Evolutionary conservation across 1,140 invertebrate species (phyloP), one percentile per base, ranked within the genome.

Genomic region (Oncopeltus fasciatus): DNA sequence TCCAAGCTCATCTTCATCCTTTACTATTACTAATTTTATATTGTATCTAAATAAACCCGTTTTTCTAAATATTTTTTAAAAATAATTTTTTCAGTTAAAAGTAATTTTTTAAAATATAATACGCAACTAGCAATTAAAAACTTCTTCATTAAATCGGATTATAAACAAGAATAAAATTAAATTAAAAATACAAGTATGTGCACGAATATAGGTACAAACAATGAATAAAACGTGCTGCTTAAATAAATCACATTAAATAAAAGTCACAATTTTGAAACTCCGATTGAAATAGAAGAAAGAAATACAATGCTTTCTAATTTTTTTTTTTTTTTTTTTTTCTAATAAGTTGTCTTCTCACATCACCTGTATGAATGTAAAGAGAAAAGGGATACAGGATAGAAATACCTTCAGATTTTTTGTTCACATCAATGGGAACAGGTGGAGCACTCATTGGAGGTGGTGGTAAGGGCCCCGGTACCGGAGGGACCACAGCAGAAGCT

Each of bases 1-100:
- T 60, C 51, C 33, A 38, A 63, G 44, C 20, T 57, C 26, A 47
- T 62, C 58, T 61, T 46, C 44, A 44, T 31, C 49, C 20, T 49
- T 51, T 57, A 47, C 29, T 18, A 57, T 16, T 62, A 46, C n/a
- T n/a, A n/a, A n/a, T n/a, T 24, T n/a, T 51, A 57, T 33, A 38
- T 14, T 27, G 27, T 26, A 44, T 28, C 21, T 57, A 49, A 31
- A 57, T 38, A 64, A 60, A 11, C n/a, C 29, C 26, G 21, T n/a
- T n/a, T n/a, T n/a, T n/a, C n/a, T n/a, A n/a, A n/a, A n/a, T n/a
- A 56, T 26, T 57, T 14, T 53, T 59, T 21, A 14, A 26, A 53
- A 60, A 56, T 43, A 16, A 33, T 56, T 29, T 33, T 51, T 38
- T 43, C 16, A 12, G 38, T 11, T 38, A 29, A 27, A 11, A 46